phyloP scores from a whole-genome alignment of 2,113 vertebrate species.

The Collichthys lucidus region DNA sequence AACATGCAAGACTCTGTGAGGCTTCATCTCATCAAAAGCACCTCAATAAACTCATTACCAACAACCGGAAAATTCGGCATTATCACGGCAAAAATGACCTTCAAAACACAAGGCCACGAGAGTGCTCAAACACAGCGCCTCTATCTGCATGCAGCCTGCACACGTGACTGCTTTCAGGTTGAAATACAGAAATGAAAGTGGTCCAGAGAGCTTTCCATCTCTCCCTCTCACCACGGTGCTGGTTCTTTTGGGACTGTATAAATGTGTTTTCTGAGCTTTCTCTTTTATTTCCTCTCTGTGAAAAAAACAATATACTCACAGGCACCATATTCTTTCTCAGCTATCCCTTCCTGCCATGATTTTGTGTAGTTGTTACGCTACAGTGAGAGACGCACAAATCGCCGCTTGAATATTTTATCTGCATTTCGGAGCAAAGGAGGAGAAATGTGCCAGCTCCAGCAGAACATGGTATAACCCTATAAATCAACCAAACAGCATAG shows the following conservation, averaged over 20 bases:
- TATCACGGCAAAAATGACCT: constrained; percentile 13
- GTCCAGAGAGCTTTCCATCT: constrained; percentile 31
- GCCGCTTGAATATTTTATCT: background rate
- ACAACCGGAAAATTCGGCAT: constrained; percentile 14
- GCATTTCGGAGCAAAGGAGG: background rate
- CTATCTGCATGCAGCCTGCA: constrained; percentile 31
- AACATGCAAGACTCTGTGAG: background rate
- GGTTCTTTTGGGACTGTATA: constrained; percentile 38
- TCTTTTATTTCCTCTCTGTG: constrained; percentile 13
- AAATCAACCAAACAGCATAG: background rate
- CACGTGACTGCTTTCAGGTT: constrained; percentile 44
- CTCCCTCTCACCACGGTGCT: constrained; percentile 12
- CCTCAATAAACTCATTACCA: constrained; percentile 14
- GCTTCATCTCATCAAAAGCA: constrained; percentile 26
- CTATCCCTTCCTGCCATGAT: background rate
- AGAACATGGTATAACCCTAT: background rate
- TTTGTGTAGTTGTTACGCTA: background rate
- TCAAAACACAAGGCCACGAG: constrained; percentile 21
- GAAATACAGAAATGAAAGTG: constrained; percentile 49
- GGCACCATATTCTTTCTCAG: background rate
- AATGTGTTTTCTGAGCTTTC: constrained; percentile 17
- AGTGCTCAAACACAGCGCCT: constrained; percentile 10
- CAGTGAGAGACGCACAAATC: constrained; percentile 7
- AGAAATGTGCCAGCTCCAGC: background rate
- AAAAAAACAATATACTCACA: constrained; percentile 9